Base-by-base conservation (phyloP, 1,140 invertebrate genomes). In the Eumaeus atala region DNA sequence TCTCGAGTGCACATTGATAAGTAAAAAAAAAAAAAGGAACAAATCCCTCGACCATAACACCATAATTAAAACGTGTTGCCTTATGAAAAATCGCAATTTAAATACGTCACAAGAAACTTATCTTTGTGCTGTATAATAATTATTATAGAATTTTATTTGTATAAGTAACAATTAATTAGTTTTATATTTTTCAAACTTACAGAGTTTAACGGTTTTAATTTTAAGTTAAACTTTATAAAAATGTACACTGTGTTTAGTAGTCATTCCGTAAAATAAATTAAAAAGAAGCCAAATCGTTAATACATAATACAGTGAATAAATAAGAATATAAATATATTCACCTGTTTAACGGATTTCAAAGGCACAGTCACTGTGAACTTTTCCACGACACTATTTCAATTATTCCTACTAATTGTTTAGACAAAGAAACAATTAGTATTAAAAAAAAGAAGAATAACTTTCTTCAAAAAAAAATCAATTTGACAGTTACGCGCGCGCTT, bases 331-430 rank as follows among this genome's bases (percentile, higher is more conserved):
- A 67, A 67, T 72, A 80, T 79, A 77, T 73, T 77, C 72, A 85
- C 82, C 82, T 85, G 79, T 72, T 74, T 73, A 81, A 72, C 67
- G 62, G 67, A 63, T 58, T 70, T 70, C 71, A 70, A 72, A 68
- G 69, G 62, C 75, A 82, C 81, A 81, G 74, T 80, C 77, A 83
- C 49, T 53, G 51, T 77, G 70, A 81, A 77, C 69, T 82, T 76
- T 83, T 77, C 73, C 78, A 77, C 67, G 67, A 55, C 76, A 77
- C 73, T 66, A 70, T 70, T 73, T 80, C 71, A 75, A 76, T 80
- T 81, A 81, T 70, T 75, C 67, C 67, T 74, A 77, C 71, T 70
- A 70, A 73, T 75, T 71, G 50, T 60, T 53, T 54, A 55, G 61
- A 75, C 70, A 72, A 74, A 67, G 57, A 64, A 59, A 56, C 42